These are phyloP conservation scores for Hesperophylax magnus DNA, from an alignment of 1,140 invertebrate genomes.

Conservation along the genomic window DNA sequence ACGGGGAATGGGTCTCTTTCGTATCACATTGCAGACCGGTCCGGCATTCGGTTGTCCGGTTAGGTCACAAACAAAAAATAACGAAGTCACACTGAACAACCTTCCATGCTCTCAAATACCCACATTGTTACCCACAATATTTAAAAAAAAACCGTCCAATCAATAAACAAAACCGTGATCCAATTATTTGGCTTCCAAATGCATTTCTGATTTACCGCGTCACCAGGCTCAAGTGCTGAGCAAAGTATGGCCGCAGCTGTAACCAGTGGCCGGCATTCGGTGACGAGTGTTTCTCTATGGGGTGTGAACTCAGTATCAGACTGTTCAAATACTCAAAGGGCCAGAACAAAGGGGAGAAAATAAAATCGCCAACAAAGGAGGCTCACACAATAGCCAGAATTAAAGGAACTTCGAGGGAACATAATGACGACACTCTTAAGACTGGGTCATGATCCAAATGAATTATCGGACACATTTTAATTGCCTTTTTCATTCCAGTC, in stretches of 20 bases:
- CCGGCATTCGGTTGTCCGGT: too few relatives aligned
- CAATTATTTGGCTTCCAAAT: too few relatives aligned
- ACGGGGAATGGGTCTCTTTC: too few relatives aligned
- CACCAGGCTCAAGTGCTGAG: background rate
- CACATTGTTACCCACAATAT: too few relatives aligned
- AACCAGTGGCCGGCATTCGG: conserved; percentile 51
- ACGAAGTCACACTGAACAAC: too few relatives aligned
- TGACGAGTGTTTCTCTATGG: conserved; percentile 51
- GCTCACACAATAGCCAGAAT: conserved; percentile 49
- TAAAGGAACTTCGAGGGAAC: conserved; percentile 46
- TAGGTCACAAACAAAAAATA: too few relatives aligned
- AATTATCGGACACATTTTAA: conserved; percentile 38
- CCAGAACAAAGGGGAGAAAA: conserved; percentile 51
- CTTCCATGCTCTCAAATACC: too few relatives aligned
- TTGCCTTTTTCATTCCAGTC: too few relatives aligned
- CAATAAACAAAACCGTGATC: too few relatives aligned
- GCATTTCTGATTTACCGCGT: too few relatives aligned
- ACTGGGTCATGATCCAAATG: conserved; percentile 44
- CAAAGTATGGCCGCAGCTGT: conserved; percentile 10
- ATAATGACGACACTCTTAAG: conserved; percentile 39
- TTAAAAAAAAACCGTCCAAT: too few relatives aligned
- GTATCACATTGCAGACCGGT: too few relatives aligned
- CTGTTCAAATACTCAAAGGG: conserved; percentile 43
- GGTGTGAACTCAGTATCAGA: conserved; percentile 37
- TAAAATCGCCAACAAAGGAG: conserved; percentile 56